Base-by-base conservation (phyloP, 2,797 vertebrate genomes). In the Oreochromis grahami region DNA sequence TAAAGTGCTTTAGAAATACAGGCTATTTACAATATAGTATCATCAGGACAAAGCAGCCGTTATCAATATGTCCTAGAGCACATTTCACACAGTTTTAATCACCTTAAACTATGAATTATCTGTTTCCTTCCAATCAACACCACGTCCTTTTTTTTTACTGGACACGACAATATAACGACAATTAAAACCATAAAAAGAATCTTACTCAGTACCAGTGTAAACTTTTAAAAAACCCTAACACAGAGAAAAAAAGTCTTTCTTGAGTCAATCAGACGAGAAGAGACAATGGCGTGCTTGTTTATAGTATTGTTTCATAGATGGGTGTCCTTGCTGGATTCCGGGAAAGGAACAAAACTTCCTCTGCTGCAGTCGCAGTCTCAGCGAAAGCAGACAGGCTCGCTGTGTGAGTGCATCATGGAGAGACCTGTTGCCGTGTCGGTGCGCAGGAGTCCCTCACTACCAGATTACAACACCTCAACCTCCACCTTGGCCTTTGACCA, bases 401-500 rank as follows among this genome's bases (percentile, higher is more conserved):
- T 9, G 63, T 5, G n/a, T 77, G 82, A 81, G 79, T 72, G 82
- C 82, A 93, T 85, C 88, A 96, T 96, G 96, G 95, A 96, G 81
- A 89, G 91, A 85, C 74, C 87, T 2, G 79, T 77, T 5, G 91
- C 83, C 53, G 82, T 58, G 78, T 79, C 86, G 14, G 58, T 79
- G 68, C 81, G 53, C 78, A 91, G 85, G 80, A 84, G 45, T 78
- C 86, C 86, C 6, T 29, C 90, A 14, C 41, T 48, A 29, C 93
- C 91, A 32, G 85, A 87, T 21, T 90, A 91, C 81, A 93, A 87
- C 92, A 84, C 88, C 56, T 87, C 93, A 1, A 91, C 92, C 68
- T 93, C 93, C 80, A 94, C 95, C 10, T 79, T 96, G 88, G 92
- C 94, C 80, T 96, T 95, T 14, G 89, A 96, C 91, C 92, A 88